A percentile compares a stretch with the other conserved stretches of the same genome.
Evolutionary conservation across 2,797 vertebrate genomes (phyloP).

Genomic region (Danio choprae): DNA sequence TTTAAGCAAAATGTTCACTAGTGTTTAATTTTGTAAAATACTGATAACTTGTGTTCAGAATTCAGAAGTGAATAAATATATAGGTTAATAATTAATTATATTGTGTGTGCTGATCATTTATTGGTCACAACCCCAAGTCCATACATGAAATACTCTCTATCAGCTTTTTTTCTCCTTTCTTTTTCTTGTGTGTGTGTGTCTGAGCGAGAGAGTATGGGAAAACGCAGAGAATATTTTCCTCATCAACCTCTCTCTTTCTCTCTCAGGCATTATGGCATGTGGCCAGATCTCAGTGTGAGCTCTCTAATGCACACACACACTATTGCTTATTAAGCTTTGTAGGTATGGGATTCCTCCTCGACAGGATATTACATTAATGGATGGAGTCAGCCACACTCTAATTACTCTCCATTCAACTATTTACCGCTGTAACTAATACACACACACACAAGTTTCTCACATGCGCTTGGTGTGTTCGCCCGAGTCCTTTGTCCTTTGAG

Average conservation of each 20-base stretch:
- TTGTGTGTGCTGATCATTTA: no score
- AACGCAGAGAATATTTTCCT: conserved; percentile 52
- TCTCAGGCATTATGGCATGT: conserved; percentile 59
- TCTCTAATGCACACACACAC: conserved; percentile 57
- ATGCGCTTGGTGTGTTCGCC: conserved; percentile 4
- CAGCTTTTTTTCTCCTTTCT: not conserved
- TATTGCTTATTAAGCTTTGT: conserved; percentile 58
- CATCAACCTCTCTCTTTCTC: conserved; percentile 33
- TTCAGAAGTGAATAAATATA: no score
- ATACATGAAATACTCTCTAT: not conserved
- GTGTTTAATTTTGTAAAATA: no score
- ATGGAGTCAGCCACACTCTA: conserved; percentile 55
- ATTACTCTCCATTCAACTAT: conserved; percentile 54
- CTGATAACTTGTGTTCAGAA: no score
- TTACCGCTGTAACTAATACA: conserved; percentile 56
- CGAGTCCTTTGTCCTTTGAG: conserved; percentile 40
- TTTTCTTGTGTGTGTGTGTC: not conserved
- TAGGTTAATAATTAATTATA: no score
- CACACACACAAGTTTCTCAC: conserved; percentile 42
- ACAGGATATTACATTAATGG: conserved; percentile 66
- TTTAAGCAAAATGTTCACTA: no score
- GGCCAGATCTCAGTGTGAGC: conserved; percentile 65
- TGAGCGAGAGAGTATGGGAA: conserved; percentile 36
- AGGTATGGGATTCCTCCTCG: conserved; percentile 61
- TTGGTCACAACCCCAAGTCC: not conserved